phyloP scores from a whole-genome alignment of 2,797 vertebrate genomes.

The Eospalax fontanierii region DNA sequence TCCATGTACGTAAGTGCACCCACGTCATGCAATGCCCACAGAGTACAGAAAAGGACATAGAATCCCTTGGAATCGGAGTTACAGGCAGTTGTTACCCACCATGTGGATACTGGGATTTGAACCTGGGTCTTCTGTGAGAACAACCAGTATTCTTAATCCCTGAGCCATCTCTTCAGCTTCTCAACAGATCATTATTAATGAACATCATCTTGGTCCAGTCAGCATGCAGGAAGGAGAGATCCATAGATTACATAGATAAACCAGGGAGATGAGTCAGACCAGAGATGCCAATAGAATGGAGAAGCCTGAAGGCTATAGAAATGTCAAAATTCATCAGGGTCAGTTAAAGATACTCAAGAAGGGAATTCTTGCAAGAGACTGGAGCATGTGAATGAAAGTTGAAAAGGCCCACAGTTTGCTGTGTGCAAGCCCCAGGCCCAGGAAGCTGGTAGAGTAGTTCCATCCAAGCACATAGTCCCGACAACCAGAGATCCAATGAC shows the following conservation, averaged over 20 bases:
- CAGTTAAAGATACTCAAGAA: background rate
- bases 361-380: background rate
- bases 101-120: no score
- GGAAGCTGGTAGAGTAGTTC: background rate
- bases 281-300: background rate
- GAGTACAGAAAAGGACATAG: no score
- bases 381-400: background rate
- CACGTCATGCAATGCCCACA: no score
- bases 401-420: background rate
- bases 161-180: background rate
- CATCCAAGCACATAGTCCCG: background rate
- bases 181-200: constrained; percentile 1
- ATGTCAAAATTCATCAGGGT: background rate
- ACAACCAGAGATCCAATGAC: background rate
- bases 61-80: no score
- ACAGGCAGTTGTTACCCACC: no score
- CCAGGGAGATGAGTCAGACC: background rate
- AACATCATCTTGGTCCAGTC: background rate
- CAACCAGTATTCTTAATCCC: no score
- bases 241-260: background rate
- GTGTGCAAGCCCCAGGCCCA: background rate
- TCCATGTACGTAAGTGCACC: no score
- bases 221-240: background rate
- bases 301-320: background rate
- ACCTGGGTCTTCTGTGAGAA: no score